These are phyloP conservation scores for Amphimedon queenslandica DNA, from an alignment of 37 sponge, comb jelly and placozoan genomes.

Conservation along the genomic window DNA sequence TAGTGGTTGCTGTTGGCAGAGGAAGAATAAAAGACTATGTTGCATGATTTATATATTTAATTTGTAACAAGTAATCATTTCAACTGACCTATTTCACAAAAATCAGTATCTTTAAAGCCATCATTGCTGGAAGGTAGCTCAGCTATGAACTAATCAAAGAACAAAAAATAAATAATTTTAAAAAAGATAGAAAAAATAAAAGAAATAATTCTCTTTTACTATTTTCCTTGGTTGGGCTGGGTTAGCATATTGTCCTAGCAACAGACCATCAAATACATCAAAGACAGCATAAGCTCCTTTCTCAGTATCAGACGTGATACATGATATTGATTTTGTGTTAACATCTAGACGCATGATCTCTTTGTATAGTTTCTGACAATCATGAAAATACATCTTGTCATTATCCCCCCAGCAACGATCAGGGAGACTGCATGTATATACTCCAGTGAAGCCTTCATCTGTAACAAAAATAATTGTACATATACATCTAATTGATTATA, in stretches of 20 bases:
- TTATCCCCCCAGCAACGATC: conserved; percentile 59
- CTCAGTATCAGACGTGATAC: conserved; percentile 6
- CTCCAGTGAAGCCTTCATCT: conserved; percentile 66
- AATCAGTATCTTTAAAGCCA: too few species aligned
- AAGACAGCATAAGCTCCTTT: conserved; percentile 71
- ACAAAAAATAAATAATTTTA: too few species aligned
- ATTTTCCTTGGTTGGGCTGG: conserved; percentile 46
- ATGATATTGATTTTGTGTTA: not conserved
- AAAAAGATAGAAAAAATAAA: too few species aligned
- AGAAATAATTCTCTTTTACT: too few species aligned
- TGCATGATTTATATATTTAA: too few species aligned
- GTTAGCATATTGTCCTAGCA: conserved; percentile 61
- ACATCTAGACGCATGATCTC: conserved; percentile 27
- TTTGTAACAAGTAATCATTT: too few species aligned
- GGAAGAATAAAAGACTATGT: too few species aligned
- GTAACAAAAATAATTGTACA: not conserved
- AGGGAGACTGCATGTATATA: conserved; percentile 52
- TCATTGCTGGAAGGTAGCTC: too few species aligned
- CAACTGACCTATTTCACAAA: too few species aligned
- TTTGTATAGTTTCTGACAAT: conserved; percentile 31
- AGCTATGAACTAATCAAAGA: too few species aligned
- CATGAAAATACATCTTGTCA: conserved; percentile 19
- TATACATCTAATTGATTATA: too few species aligned
- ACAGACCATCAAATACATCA: conserved; percentile 56
- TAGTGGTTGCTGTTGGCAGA: too few species aligned